Percentiles rank a stretch among this genome's conserved stretches.
Conservation (phyloP, 2,113 vertebrate species). For the Illadopsis cleaveri region DNA sequence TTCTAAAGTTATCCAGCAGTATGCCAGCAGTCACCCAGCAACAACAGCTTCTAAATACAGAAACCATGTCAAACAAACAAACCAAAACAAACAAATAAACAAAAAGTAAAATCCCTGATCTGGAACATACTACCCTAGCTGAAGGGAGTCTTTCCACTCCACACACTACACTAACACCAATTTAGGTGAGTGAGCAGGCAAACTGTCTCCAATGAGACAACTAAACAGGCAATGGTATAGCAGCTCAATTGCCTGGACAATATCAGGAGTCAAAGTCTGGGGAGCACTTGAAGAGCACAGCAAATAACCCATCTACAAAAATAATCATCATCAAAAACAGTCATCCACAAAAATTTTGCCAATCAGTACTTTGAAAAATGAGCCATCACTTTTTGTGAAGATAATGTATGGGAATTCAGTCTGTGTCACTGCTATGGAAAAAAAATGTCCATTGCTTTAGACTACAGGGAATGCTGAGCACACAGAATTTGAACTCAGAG, state of each 20-base stretch:
- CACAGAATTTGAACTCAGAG: not conserved
- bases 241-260: slow-evolving; percentile 29
- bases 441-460: not conserved
- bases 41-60: slow-evolving; percentile 16
- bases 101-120: not conserved
- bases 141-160: not conserved
- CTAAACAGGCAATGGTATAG: not conserved
- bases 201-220: not conserved
- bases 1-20: not conserved
- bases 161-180: not conserved
- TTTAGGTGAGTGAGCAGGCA: slow-evolving; percentile 15
- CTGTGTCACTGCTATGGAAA: not conserved
- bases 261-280: slow-evolving; percentile 33
- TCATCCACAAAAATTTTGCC: slow-evolving; percentile 36
- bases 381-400: slow-evolving; percentile 13
- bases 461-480: not conserved
- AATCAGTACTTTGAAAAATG: slow-evolving; percentile 24
- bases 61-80: not conserved
- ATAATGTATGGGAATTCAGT: slow-evolving; percentile 4
- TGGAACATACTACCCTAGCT: slow-evolving; percentile 18
- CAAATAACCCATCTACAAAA: slow-evolving; percentile 44
- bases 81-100: not conserved
- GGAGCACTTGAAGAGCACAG: slow-evolving; percentile 3
- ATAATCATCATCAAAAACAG: slow-evolving; percentile 43
- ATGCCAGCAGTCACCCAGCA: slow-evolving; percentile 17